Percentiles rank a stretch among this genome's conserved stretches.
Conservation (phyloP, 53 echinoderm and acorn worm species). For the Echinometra lucunter region DNA sequence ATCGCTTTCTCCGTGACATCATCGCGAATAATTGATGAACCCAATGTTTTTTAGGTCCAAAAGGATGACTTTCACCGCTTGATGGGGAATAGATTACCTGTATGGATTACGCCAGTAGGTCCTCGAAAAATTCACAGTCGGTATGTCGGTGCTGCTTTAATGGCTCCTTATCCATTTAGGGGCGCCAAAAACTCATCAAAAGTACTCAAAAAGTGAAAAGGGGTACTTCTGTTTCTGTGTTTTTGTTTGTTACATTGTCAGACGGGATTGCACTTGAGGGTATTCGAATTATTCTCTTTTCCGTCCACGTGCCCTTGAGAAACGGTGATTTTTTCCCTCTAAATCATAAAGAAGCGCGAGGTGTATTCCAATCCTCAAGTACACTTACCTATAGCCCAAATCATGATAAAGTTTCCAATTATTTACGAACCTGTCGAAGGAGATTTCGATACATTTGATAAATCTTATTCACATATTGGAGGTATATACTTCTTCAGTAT, state of each 20-base stretch:
- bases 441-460: no score
- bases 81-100: background rate
- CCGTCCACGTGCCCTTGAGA: background rate
- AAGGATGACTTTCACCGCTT: constrained; percentile 4
- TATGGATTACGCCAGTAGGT: background rate
- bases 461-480: no score
- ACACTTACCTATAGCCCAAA: no score
- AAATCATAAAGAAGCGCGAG: no score
- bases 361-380: no score
- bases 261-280: background rate
- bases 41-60: background rate
- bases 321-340: no score
- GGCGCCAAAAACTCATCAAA: background rate
- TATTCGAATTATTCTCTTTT: background rate
- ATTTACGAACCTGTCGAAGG: no score
- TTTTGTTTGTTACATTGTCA: no score
- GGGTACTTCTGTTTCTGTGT: background rate
- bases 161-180: background rate
- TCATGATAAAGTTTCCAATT: no score
- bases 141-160: background rate
- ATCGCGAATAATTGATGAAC: constrained; percentile 38
- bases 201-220: background rate
- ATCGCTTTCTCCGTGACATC: constrained; percentile 21
- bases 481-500: no score
- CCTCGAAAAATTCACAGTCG: constrained; percentile 1